These are phyloP conservation scores for Motacilla alba DNA, from an alignment of 2,113 vertebrate species.

Conservation along the genomic window DNA sequence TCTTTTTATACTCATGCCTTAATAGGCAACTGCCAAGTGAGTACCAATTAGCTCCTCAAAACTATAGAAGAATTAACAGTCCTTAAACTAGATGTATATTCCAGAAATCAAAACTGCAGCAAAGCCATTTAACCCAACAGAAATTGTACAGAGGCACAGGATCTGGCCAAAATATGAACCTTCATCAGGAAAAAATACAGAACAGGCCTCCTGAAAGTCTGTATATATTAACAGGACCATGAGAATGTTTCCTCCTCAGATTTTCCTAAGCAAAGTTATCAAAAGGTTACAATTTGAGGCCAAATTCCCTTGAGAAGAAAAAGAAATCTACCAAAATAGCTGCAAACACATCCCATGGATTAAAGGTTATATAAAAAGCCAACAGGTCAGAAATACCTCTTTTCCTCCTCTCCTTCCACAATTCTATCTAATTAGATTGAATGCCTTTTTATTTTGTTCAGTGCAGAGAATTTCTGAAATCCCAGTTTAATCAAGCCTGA, in stretches of 20 bases:
- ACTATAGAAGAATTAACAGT: not conserved
- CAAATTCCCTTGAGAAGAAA: not conserved
- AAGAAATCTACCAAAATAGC: not conserved
- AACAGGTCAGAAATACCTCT: not conserved
- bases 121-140: not conserved
- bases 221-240: not conserved
- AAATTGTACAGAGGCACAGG: not conserved
- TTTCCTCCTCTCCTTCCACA: not conserved
- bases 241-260: not conserved
- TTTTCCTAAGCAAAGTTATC: not conserved
- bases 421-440: constrained; percentile 51
- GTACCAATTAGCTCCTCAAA: not conserved
- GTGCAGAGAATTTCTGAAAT: constrained; percentile 54
- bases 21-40: not conserved
- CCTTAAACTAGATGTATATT: not conserved
- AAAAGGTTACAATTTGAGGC: not conserved
- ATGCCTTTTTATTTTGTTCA: constrained; percentile 37
- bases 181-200: not conserved
- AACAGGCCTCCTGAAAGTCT: not conserved
- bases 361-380: constrained; percentile 17
- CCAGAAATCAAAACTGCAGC: not conserved
- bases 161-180: not conserved
- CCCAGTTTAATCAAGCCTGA: constrained; percentile 70
- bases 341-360: not conserved
- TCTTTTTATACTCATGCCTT: not conserved